Evolutionary conservation across 2,888 invertebrate species (phyloP).

Genomic region (Tenthredo notha): DNA sequence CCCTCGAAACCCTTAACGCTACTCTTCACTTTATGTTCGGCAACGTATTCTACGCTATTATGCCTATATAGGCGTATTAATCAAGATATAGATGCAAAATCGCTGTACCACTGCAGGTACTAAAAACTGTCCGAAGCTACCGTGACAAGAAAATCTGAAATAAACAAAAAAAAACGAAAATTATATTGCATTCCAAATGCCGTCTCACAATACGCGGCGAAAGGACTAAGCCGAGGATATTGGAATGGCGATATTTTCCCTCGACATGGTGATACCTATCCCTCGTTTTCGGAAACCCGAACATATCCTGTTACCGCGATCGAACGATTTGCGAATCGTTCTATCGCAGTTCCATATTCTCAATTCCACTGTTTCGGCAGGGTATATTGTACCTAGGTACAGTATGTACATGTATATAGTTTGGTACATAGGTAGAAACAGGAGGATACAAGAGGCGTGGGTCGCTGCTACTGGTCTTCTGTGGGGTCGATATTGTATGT

Average conservation of each 20-base stretch:
- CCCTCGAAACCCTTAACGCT: background rate
- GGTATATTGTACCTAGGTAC: background rate
- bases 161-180: background rate
- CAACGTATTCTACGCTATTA: background rate
- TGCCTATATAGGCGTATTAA: background rate
- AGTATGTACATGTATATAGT: background rate
- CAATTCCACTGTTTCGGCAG: background rate
- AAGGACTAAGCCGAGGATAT: background rate
- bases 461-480: background rate
- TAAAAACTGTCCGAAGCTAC: background rate
- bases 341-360: background rate
- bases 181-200: conserved; percentile 4
- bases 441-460: background rate
- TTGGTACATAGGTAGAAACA: background rate
- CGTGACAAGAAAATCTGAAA: background rate
- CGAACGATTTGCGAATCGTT: conserved; percentile 30
- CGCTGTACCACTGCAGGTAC: too few species aligned
- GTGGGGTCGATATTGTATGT: conserved; percentile 28
- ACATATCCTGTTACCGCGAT: conserved; percentile 31
- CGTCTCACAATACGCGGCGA: background rate
- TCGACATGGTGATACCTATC: background rate
- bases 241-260: conserved; percentile 30
- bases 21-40: background rate
- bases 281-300: background rate
- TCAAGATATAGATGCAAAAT: background rate